Evolutionary conservation across 1,140 invertebrate genomes (phyloP).

Genomic region (Monochamus saltuarius): DNA sequence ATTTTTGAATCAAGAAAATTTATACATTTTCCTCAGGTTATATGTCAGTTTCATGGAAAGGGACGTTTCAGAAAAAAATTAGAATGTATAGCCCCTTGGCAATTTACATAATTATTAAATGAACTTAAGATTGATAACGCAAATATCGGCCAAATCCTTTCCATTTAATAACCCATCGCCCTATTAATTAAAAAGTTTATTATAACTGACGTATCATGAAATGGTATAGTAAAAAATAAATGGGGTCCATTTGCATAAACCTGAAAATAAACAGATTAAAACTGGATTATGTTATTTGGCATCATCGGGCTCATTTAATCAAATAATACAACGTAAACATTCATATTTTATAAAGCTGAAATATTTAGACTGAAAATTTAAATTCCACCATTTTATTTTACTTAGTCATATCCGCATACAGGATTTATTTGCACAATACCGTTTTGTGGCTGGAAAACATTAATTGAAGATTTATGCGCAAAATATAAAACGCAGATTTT

Average conservation of each 20-base stretch:
- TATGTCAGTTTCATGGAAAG: too few species aligned
- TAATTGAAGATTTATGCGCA: too few species aligned
- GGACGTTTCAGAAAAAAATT: too few species aligned
- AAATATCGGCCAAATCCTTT: not conserved
- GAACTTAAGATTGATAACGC: too few species aligned
- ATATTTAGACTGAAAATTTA: conserved; percentile 1
- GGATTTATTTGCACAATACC: too few species aligned
- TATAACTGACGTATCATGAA: not conserved
- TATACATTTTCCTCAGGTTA: too few species aligned
- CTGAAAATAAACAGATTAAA: conserved; percentile 6
- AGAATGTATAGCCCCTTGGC: too few species aligned
- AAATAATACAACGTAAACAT: conserved; percentile 1
- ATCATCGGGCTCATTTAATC: conserved; percentile 1
- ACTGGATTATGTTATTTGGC: not conserved
- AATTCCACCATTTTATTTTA: conserved; percentile 4
- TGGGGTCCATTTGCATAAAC: not conserved
- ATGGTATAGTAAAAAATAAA: not conserved
- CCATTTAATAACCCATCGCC: not conserved
- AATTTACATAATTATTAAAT: too few species aligned
- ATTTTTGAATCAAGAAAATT: too few species aligned
- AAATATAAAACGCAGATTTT: not conserved
- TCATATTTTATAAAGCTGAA: conserved; percentile 3
- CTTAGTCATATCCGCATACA: not conserved
- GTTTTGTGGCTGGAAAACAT: too few species aligned
- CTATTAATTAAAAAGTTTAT: not conserved